Evolutionary conservation across 2,797 vertebrate genomes (phyloP), one percentile per base, ranked within the genome.

Genomic region (Thaleichthys pacificus): DNA sequence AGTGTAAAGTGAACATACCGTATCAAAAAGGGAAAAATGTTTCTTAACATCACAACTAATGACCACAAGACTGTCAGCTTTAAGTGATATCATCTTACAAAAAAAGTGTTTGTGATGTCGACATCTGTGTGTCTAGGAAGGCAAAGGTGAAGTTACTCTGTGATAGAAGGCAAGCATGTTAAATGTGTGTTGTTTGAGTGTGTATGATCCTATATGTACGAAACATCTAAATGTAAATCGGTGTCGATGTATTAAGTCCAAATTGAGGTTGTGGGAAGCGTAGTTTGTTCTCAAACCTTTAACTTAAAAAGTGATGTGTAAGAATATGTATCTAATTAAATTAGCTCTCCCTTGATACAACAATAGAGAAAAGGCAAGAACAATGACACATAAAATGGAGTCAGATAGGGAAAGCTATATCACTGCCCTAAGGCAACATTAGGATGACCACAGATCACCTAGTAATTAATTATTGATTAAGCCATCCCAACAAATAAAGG

Each of bases 131-230:
- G 76, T 86, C 69, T 64, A 75, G 24, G 79, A 87, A 89, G 88
- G 89, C 86, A 84, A 87, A 88, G 67, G 89, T 90, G 89, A 89
- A 83, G 83, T 87, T 67, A 76, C 68, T 75, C 68, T 75, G 85
- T 77, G 84, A 89, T 80, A 78, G 77, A 91, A 90, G 89, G 90
- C 88, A 90, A 91, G 85, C 83, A 72, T 58, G 76, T 81, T 79
- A 58, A 69, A 82, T 80, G 76, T 67, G 85, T 74, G 71, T 76
- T 76, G 64, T 78, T 71, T 49, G 35, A 77, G 80, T 82, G 83
- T 84, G 77, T 70, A 70, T 69, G 69, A 47, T 67, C 47, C 26
- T 19, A 14, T 51, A 12, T 28, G 9, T 24, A 24, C 82, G 62
- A 76, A 66, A 42, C 68, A 35, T 6, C 7, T 35, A 6, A 6